Evolutionary conservation across 2,113 vertebrate species (phyloP).

Genomic region (Nothoprocta pentlandii): DNA sequence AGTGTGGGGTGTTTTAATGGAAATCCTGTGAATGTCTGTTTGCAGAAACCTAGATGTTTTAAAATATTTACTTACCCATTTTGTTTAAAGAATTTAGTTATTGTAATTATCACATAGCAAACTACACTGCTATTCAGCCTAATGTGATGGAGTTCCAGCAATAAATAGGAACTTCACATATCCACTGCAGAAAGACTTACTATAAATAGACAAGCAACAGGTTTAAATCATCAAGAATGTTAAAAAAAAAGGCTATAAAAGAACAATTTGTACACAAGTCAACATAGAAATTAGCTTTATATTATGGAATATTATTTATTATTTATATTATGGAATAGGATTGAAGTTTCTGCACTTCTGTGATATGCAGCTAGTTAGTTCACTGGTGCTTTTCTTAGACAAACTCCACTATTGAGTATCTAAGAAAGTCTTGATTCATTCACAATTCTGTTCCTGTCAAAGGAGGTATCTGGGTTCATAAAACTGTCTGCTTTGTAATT

Average conservation of each 20-base stretch:
- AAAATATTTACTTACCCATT: neutral
- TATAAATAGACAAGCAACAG: neutral
- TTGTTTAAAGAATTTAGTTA: neutral
- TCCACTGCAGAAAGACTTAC: neutral
- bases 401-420: neutral
- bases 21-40: neutral
- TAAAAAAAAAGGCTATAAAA: conserved; percentile 15
- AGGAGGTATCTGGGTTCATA: neutral
- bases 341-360: neutral
- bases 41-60: neutral
- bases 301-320: neutral
- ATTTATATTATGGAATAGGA: neutral
- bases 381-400: neutral
- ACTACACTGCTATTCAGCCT: neutral
- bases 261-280: neutral
- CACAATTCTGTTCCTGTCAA: neutral
- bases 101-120: neutral
- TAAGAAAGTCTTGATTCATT: neutral
- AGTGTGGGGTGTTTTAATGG: neutral
- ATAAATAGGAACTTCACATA: neutral
- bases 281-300: neutral
- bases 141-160: neutral
- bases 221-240: neutral
- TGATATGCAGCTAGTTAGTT: neutral
- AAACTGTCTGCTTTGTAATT: neutral